Conservation (phyloP, 1,140 invertebrate genomes). For the Polyergus mexicanus region DNA sequence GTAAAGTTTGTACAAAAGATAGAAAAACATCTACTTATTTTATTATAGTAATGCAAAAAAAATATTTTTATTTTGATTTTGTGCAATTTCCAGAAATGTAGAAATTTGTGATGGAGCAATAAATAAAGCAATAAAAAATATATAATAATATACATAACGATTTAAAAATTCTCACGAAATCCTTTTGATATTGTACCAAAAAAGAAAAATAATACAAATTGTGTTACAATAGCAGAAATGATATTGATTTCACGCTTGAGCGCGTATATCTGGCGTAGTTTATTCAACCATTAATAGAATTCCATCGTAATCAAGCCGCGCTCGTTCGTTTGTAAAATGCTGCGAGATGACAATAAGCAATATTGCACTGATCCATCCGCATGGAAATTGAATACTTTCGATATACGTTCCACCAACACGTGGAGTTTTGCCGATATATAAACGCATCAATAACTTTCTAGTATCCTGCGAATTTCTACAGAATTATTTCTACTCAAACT, state of each 20-base stretch:
- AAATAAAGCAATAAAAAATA: constrained; percentile 6
- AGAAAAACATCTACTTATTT: constrained; percentile 12
- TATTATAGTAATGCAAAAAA: not conserved
- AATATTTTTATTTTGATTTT: not conserved
- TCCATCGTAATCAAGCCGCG: not conserved
- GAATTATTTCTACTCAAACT: constrained; percentile 48
- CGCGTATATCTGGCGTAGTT: not conserved
- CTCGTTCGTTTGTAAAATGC: constrained; percentile 17
- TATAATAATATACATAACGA: not conserved
- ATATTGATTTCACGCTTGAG: constrained; percentile 27
- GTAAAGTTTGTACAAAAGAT: not conserved
- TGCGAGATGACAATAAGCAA: constrained; percentile 34
- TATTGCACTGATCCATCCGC: constrained; percentile 15
- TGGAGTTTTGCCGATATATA: not conserved
- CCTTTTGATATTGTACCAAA: not conserved
- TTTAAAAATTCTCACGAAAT: constrained; percentile 7
- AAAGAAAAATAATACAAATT: constrained; percentile 29
- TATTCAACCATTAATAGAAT: constrained; percentile 49
- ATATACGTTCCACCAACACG: not conserved
- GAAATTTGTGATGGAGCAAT: not conserved
- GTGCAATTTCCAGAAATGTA: not conserved
- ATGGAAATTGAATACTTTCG: constrained; percentile 41
- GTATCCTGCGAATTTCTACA: not conserved
- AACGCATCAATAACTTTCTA: constrained; percentile 10
- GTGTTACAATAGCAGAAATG: constrained; percentile 22